Percentiles rank a stretch among this genome's conserved stretches.
Evolutionary conservation across 1,140 invertebrate species (phyloP).

Genomic region (Caerostris darwini): DNA sequence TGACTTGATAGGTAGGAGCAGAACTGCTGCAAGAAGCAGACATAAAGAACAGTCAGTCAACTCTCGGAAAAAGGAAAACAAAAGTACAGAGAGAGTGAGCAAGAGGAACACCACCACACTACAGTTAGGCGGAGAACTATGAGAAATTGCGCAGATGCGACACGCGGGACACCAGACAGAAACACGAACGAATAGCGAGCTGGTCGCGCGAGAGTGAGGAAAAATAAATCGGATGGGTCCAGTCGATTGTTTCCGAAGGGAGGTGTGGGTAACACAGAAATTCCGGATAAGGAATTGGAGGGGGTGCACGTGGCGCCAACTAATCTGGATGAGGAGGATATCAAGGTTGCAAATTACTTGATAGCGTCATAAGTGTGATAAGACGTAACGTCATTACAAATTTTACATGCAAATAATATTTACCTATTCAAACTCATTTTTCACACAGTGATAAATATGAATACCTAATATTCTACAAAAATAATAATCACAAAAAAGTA

Average conservation of each 20-base stretch:
- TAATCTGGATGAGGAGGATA: background rate
- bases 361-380: no score
- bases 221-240: slow-evolving; percentile 64
- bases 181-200: background rate
- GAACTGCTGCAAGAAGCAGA: slow-evolving; percentile 57
- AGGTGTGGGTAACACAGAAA: background rate
- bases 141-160: slow-evolving; percentile 42
- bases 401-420: no score
- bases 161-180: slow-evolving; percentile 6
- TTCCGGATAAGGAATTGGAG: background rate
- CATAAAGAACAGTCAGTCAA: slow-evolving; percentile 40
- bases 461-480: no score
- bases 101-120: slow-evolving; percentile 15
- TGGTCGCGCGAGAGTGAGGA: slow-evolving; percentile 5
- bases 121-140: background rate
- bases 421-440: no score
- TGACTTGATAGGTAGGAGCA: slow-evolving; percentile 59
- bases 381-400: no score
- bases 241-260: slow-evolving; percentile 35
- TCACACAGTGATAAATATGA: no score
- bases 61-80: background rate
- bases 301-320: background rate
- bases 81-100: background rate
- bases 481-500: no score
- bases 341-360: no score